Percentiles rank a stretch among this genome's conserved stretches.
Evolutionary conservation across 2,888 invertebrate genomes (phyloP).

Genomic region (Rhingia campestris): DNA sequence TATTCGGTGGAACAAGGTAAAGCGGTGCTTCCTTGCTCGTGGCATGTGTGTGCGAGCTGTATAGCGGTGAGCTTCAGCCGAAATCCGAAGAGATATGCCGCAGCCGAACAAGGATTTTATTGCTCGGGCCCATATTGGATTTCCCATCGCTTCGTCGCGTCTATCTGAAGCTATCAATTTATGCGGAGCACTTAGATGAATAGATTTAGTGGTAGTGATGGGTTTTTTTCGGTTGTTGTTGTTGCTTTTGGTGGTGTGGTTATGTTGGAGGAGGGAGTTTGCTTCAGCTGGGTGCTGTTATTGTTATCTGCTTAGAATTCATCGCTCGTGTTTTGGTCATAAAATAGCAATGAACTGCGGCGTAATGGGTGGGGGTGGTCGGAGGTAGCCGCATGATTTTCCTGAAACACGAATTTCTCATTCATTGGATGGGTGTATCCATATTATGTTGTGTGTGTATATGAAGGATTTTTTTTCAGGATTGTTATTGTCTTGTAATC

Average conservation of each 20-base stretch:
- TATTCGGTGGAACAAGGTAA: slow-evolving; percentile 5
- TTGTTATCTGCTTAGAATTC: slow-evolving; percentile 68
- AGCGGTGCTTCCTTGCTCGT: slow-evolving; percentile 56
- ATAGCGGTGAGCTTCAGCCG: slow-evolving; percentile 22
- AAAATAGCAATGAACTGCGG: slow-evolving; percentile 48
- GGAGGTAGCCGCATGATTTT: slow-evolving; percentile 42
- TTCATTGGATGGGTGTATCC: slow-evolving; percentile 30
- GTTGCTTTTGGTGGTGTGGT: slow-evolving; percentile 16
- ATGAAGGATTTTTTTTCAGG: slow-evolving; percentile 10
- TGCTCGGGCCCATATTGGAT: slow-evolving; percentile 59
- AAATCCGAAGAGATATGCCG: slow-evolving; percentile 17
- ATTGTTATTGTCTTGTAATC: slow-evolving; percentile 28
- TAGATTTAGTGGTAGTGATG: slow-evolving; percentile 39
- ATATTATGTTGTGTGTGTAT: not conserved
- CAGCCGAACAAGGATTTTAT: slow-evolving; percentile 54
- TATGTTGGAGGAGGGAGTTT: not conserved
- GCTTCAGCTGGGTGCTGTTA: slow-evolving; percentile 49
- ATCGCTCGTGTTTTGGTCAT: slow-evolving; percentile 66
- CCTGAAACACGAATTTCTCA: slow-evolving; percentile 65
- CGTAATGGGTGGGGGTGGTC: slow-evolving; percentile 24
- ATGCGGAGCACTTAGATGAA: slow-evolving; percentile 69
- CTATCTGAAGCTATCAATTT: slow-evolving; percentile 73
- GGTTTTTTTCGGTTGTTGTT: slow-evolving; percentile 1
- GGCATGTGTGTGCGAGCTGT: slow-evolving; percentile 19
- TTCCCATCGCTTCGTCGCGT: slow-evolving; percentile 62